Conservation (phyloP, 2,888 invertebrate species). For the Anthophora plumipes region DNA sequence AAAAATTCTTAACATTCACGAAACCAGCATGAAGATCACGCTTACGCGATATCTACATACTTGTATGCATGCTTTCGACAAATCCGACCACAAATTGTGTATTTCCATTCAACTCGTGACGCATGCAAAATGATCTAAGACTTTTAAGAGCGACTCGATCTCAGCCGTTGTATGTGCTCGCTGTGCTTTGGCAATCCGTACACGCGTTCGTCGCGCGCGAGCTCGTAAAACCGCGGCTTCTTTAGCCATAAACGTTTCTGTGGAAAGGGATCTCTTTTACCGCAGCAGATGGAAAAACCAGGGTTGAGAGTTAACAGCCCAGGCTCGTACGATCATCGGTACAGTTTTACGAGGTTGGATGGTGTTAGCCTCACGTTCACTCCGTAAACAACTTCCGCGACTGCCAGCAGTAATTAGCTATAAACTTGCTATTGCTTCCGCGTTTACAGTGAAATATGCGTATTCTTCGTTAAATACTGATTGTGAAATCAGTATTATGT, state of each 20-base stretch:
- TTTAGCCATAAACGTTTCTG: neutral
- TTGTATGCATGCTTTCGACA: too few species aligned
- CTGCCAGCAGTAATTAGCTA: conserved; percentile 6
- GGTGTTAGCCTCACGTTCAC: neutral
- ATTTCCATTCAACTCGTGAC: neutral
- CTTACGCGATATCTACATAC: neutral
- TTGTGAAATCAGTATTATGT: too few species aligned
- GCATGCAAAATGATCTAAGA: neutral
- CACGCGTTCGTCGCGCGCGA: neutral
- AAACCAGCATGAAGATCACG: too few species aligned
- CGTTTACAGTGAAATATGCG: neutral
- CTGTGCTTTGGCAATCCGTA: neutral
- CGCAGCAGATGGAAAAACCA: neutral
- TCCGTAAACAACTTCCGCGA: conserved; percentile 9
- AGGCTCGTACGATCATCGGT: conserved; percentile 5
- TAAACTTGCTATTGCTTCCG: conserved; percentile 16
- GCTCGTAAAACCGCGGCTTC: conserved; percentile 8
- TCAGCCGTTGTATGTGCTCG: neutral
- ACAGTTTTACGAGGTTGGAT: conserved; percentile 5
- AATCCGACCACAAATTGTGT: neutral
- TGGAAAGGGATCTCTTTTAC: neutral
- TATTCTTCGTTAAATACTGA: too few species aligned
- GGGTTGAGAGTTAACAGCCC: conserved; percentile 6
- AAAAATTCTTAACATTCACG: too few species aligned
- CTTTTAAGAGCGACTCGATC: neutral